Evolutionary conservation across 2,888 invertebrate species (phyloP).

Genomic region (Lasioglossum calceatum): DNA sequence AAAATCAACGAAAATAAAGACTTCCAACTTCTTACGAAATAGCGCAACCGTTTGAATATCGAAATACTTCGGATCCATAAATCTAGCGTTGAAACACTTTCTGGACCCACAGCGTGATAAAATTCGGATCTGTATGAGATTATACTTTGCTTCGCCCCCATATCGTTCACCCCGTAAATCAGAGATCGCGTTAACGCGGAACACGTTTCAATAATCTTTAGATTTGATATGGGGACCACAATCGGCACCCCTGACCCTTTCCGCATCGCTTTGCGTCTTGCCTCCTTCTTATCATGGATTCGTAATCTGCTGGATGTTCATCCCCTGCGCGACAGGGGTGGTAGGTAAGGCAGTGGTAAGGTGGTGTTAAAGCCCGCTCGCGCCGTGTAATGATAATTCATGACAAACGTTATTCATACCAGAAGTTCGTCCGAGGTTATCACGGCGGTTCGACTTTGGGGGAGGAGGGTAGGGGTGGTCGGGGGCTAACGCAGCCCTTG

Average conservation of each 20-base stretch:
- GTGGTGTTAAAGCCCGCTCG: conserved; percentile 33
- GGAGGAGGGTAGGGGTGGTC: conserved; percentile 49
- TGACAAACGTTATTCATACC: conserved; percentile 76
- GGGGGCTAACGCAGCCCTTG: conserved; percentile 77
- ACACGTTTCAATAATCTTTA: conserved; percentile 20
- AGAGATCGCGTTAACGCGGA: conserved; percentile 22
- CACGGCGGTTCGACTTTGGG: conserved; percentile 63
- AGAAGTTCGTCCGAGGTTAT: conserved; percentile 74
- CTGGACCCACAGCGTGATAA: no score
- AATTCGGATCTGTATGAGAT: no score
- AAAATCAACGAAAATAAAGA: no score
- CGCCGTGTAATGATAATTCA: conserved; percentile 71
- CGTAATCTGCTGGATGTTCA: conserved; percentile 44
- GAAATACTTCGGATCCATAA: no score
- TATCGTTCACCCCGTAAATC: neutral
- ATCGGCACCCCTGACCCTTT: neutral
- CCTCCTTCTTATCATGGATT: conserved; percentile 37
- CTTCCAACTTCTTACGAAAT: no score
- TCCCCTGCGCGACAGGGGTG: neutral
- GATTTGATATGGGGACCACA: conserved; percentile 3
- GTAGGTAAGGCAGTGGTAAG: neutral
- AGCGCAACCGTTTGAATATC: no score
- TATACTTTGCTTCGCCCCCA: no score
- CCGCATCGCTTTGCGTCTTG: conserved; percentile 27
- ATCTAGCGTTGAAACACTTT: no score